Base-by-base conservation (phyloP, 2,113 vertebrate genomes). In the Arizona elegans region DNA sequence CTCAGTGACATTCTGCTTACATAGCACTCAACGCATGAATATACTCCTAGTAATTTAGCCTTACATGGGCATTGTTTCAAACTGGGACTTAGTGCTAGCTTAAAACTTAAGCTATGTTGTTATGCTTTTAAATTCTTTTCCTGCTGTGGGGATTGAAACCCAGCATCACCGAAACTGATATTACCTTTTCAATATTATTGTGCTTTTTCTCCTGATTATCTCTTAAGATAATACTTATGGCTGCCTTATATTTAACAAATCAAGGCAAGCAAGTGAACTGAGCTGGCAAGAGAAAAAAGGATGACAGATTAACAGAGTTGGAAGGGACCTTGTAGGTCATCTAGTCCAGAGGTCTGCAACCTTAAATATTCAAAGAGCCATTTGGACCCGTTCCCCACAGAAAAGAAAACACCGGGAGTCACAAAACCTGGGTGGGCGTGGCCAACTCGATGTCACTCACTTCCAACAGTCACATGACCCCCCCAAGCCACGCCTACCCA, bases 41-140 rank as follows among this genome's bases (percentile, higher is more conserved):
- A 17, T 4, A 17, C n/a, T 90, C 88, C 91, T 43, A 88, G 93
- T 89, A 90, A 86, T 56, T 90, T 56, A 43, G 8, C 89, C 33
- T 94, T 91, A 93, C 92, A 92, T 87, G 89, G 87, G 90, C 88
- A 93, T 90, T 3, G 4, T 89, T 89, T 58, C 75, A 53, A 15
- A 29, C 15, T 29, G 19, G 87, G 38, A 50, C 21, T 29, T 53
- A 33, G 7, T 23, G 65, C 87, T 81, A 26, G 21, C 54, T 47
- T 58, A 52, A 58, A n/a, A 54, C 54, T 38, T 65, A 58, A 33
- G 87, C 12, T 70, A 70, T 2, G 5, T 86, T 94, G 9, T 87
- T 94, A 93, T 75, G 33, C 53, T 58, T 94, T 54, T 70, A 86
- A 19, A 86, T 94, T 81, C 62, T 50, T 87, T 50, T 12, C 24